Conservation (phyloP, 1,140 invertebrate genomes). For the Acromyrmex echinatior region DNA sequence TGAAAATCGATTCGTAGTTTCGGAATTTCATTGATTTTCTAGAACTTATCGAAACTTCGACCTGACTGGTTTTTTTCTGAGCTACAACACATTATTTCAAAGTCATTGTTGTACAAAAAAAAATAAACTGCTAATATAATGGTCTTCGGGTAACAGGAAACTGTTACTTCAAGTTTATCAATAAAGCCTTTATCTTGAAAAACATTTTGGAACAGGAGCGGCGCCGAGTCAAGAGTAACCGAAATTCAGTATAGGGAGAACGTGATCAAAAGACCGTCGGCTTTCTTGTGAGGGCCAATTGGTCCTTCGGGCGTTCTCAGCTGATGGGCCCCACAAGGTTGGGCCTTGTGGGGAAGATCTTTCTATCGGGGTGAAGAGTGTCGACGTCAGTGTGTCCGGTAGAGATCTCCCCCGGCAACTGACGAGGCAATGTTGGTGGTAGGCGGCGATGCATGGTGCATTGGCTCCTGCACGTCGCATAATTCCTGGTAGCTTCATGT, state of each 20-base stretch:
- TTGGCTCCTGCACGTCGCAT: slow-evolving; percentile 12
- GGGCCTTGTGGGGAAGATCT: background rate
- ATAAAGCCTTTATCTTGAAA: slow-evolving; percentile 47
- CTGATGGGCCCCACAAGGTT: slow-evolving; percentile 25
- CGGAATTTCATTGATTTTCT: background rate
- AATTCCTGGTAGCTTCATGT: slow-evolving; percentile 30
- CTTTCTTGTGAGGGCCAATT: slow-evolving; percentile 37
- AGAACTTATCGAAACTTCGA: background rate
- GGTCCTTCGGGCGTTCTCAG: slow-evolving; percentile 42
- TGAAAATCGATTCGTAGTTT: too few species aligned
- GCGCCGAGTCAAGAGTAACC: slow-evolving; percentile 6
- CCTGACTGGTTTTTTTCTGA: background rate
- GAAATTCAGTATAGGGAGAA: slow-evolving; percentile 35
- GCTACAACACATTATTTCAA: background rate
- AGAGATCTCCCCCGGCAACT: background rate
- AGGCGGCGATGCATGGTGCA: slow-evolving; percentile 1
- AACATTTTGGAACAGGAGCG: slow-evolving; percentile 20
- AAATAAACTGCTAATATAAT: background rate
- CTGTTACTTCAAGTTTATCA: slow-evolving; percentile 41
- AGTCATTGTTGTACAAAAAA: background rate
- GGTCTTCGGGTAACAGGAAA: background rate
- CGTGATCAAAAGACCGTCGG: slow-evolving; percentile 21
- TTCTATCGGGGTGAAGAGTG: slow-evolving; percentile 3
- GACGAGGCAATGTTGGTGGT: slow-evolving; percentile 20
- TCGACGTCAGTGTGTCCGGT: slow-evolving; percentile 18